Evolutionary conservation across 2,797 vertebrate species (phyloP), one percentile per base, ranked within the genome.

Genomic region (Sebastes itinus): DNA sequence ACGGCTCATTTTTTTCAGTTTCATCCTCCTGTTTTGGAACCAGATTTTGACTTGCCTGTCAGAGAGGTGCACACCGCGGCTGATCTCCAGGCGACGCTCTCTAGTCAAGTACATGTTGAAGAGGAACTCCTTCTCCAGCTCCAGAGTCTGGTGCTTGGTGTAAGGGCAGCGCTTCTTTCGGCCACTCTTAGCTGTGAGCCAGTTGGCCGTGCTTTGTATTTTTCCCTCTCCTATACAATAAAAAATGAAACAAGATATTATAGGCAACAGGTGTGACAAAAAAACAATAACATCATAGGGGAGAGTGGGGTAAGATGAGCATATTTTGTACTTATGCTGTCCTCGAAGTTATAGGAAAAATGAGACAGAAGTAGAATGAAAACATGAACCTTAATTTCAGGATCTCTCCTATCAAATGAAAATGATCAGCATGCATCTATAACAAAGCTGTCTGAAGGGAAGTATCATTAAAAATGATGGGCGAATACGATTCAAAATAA

Each of bases 41-140:
- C 98, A 99, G 94, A 99, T 99, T 96, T 99, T 99, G 82, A 99
- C 98, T 96, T 99, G 98, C 97, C 98, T 98, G 97, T 99, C 98
- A 92, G 97, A 97, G 94, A 99, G 97, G 94, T 99, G 97, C 93
- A 99, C 98, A 85, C 97, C 96, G 92, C 97, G 98, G 96, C 98
- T 99, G 97, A 99, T 99, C 97, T 99, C 98, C 94, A 99, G 96
- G 85, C 98, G 98, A 90, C 98, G 97, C 95, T 99, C 98, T 85
- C 98, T 96, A 92, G 98, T 99, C 96, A 99, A 97, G 97, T 99
- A 99, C 98, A 99, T 99, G 96, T 99, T 99, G 96, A 99, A 99
- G 64, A 99, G 97, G 91, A 99, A 99, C 94, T 99, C 98, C 93
- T 99, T 99, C 95, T 99, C 98, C 95, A 99, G 96, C 96, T 99